These are phyloP conservation scores for Notothenia coriiceps DNA, from an alignment of 2,113 vertebrate genomes.

Conservation along the genomic window DNA sequence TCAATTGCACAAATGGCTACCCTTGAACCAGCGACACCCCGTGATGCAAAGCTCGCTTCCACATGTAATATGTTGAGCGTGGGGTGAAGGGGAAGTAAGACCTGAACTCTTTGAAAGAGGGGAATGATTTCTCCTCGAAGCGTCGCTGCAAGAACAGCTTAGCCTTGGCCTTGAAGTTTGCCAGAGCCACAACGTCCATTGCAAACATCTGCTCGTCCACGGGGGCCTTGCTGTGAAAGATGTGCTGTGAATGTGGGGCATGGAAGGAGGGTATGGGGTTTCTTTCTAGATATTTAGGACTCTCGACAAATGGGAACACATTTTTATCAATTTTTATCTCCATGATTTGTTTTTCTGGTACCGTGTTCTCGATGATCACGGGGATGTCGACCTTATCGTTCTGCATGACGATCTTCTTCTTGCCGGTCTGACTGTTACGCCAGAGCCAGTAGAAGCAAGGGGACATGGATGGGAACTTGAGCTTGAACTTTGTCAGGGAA, in stretches of 20 bases:
- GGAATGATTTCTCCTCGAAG: constrained; percentile 94
- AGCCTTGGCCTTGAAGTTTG: constrained; percentile 96
- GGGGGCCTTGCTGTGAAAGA: constrained; percentile 56
- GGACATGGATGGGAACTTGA: constrained; percentile 89
- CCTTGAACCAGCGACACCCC: constrained; percentile 92
- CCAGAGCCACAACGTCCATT: constrained; percentile 90
- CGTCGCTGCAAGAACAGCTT: constrained; percentile 96
- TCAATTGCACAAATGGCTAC: constrained; percentile 48
- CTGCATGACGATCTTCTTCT: constrained; percentile 21
- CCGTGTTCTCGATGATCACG: not conserved
- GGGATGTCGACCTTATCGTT: constrained; percentile 27
- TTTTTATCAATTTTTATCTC: not conserved
- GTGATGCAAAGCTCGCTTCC: constrained; percentile 94
- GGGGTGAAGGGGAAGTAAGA: constrained; percentile 93
- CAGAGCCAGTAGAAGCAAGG: constrained; percentile 92
- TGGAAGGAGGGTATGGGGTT: constrained; percentile 17
- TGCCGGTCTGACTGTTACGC: constrained; percentile 76
- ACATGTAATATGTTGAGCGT: constrained; percentile 98
- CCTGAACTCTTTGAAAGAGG: constrained; percentile 95
- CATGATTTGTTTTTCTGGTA: constrained; percentile 11
- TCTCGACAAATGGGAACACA: constrained; percentile 45
- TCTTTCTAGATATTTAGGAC: constrained; percentile 14
- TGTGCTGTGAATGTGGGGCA: constrained; percentile 54
- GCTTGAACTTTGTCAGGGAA: constrained; percentile 90
- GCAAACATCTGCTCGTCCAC: constrained; percentile 85